Conservation (phyloP, 2,113 vertebrate genomes). For the Natator depressus region DNA sequence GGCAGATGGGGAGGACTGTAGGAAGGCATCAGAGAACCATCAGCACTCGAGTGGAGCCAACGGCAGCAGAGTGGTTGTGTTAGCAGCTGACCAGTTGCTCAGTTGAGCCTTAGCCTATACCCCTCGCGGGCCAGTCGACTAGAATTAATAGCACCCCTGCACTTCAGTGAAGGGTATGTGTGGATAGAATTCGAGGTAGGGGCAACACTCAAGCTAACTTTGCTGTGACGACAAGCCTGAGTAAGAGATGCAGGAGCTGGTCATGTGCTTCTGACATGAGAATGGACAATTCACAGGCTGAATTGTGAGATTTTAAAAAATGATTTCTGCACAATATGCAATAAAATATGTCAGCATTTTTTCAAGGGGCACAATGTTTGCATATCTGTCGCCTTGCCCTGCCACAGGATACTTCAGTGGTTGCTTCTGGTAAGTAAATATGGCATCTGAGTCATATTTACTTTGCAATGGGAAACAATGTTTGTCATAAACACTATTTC, state of each 20-base stretch:
- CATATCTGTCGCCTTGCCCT: neutral
- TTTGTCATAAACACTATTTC: slow-evolving; percentile 13
- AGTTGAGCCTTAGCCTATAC: neutral
- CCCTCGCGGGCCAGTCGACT: neutral
- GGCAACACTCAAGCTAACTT: neutral
- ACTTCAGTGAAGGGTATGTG: neutral
- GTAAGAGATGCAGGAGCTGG: neutral
- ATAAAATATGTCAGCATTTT: neutral
- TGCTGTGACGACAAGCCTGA: neutral
- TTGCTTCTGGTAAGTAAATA: neutral
- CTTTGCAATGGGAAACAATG: neutral
- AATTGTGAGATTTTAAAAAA: neutral
- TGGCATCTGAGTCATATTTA: neutral
- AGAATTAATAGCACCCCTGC: neutral
- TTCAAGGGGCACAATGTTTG: neutral
- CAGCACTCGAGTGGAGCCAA: neutral
- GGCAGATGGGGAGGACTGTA: neutral
- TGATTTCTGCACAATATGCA: neutral
- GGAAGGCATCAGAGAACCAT: neutral
- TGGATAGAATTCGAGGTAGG: neutral
- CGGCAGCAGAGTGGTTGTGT: neutral
- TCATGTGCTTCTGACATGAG: neutral
- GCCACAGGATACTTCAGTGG: neutral
- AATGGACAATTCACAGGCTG: neutral
- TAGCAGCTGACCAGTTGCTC: neutral